Conservation (phyloP, 2,113 vertebrate genomes). For the Lonchura striata region DNA sequence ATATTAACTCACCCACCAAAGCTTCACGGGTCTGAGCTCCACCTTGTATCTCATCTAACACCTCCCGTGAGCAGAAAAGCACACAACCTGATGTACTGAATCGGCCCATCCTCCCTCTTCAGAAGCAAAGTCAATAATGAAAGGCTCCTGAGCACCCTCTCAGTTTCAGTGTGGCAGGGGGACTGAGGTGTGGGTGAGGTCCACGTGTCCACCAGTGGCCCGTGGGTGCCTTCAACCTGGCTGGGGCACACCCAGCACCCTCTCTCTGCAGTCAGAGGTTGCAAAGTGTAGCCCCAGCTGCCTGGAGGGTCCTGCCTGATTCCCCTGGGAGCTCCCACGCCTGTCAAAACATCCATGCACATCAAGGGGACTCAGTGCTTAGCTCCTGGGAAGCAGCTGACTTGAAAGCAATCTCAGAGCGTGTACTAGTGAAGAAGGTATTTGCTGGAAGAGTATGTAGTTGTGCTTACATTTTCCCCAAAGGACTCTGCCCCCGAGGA, state of each 20-base stretch:
- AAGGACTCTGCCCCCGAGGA: background rate
- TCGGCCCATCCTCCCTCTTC: background rate
- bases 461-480: background rate
- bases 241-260: background rate
- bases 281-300: background rate
- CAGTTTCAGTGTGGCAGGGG: background rate
- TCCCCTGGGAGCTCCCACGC: background rate
- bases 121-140: background rate
- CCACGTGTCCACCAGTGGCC: too few relatives aligned
- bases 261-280: rapidly evolving
- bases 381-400: background rate
- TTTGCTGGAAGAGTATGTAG: background rate
- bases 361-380: background rate
- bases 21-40: rapidly evolving
- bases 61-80: background rate
- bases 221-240: background rate
- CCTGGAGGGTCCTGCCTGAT: background rate
- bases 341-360: background rate
- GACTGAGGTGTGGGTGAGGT: background rate
- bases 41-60: background rate
- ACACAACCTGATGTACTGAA: rapidly evolving
- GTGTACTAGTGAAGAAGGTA: background rate
- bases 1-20: background rate
- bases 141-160: background rate
- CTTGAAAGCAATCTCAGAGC: conserved; percentile 2